Evolutionary conservation across 2,113 vertebrate species (phyloP).

Genomic region (Gallinago paraguaiae): DNA sequence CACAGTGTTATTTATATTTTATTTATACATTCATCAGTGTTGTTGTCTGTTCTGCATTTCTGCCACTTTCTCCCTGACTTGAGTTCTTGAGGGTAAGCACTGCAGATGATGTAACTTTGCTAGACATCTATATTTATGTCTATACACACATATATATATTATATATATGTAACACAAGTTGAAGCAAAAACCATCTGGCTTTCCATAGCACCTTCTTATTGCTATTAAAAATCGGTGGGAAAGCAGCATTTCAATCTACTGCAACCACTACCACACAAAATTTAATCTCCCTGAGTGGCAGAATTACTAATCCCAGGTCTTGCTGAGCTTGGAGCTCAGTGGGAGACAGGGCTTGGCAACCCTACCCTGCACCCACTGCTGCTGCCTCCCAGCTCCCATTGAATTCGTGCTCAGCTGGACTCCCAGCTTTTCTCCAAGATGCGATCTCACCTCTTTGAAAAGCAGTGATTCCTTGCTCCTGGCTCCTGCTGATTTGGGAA

Average conservation of each 20-base stretch:
- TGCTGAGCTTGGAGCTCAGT: not conserved
- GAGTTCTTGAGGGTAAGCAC: not conserved
- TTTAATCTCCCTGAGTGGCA: not conserved
- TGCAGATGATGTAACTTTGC: not conserved
- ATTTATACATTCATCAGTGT: not conserved
- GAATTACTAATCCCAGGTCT: not conserved
- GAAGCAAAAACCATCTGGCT: not conserved
- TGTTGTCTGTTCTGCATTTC: not conserved
- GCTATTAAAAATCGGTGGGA: not conserved
- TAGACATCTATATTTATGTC: not conserved
- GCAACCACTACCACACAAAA: not conserved
- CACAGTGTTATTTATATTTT: not conserved
- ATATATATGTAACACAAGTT: not conserved
- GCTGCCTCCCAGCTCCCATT: not conserved
- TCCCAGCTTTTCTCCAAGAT: not conserved
- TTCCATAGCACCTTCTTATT: not conserved
- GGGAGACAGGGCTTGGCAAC: not conserved
- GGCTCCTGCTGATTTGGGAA: not conserved
- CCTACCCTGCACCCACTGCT: not conserved
- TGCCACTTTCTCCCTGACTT: not conserved
- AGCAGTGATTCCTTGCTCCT: not conserved
- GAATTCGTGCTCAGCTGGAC: not conserved
- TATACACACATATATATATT: rapidly evolving
- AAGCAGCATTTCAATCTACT: not conserved
- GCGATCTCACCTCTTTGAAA: not conserved